Base-by-base conservation (phyloP, 1,140 invertebrate genomes). In the Charaxes varanes region DNA sequence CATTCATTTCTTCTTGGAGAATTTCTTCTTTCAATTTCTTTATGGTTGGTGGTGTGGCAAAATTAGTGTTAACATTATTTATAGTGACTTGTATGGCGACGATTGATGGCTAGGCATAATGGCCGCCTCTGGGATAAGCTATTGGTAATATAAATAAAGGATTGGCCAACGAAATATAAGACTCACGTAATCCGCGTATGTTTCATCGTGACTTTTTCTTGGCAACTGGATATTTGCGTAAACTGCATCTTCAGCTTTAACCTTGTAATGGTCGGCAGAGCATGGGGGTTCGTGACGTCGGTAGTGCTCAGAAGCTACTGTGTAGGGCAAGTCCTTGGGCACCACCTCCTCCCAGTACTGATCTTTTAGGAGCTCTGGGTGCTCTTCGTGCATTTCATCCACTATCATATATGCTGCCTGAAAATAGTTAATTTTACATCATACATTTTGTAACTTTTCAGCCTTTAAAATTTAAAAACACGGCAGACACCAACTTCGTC, bases 301-400 rank as follows among this genome's bases (percentile, higher is more conserved):
- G 55, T 94, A 95, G 45, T 94, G 92, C 58, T 94, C 93, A 3
- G 93, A 94, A 0, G 92, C 93, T 0, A 94, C 88, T 0, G 93
- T 94, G 50, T 95, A 95, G 0, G 94, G 94, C 47, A 97, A 74
- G 61, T 95, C 93, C 68, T 92, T 92, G 0, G 94, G 94, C 15
- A 97, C 92, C 24, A 95, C 93, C 52, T 96, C 93, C 58, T 96
- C 93, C 94, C 94, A 96, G 62, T 94, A 95, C 59, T 95, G 93
- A 69, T 95, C 93, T 45, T 93, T 92, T 3, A 95, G 74, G n/a
- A 95, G 79, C 68, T 95, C 93, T 2, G 93, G 93, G 67, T 95
- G 93, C 68, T 94, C 93, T 60, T 94, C 93, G 72, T 96, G 93
- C 93, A 95, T 95, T 73, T 95, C 93, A 60, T 95, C 93, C 1